phyloP scores from a whole-genome alignment of 2,888 invertebrate genomes.

The Anorthoa munda region DNA sequence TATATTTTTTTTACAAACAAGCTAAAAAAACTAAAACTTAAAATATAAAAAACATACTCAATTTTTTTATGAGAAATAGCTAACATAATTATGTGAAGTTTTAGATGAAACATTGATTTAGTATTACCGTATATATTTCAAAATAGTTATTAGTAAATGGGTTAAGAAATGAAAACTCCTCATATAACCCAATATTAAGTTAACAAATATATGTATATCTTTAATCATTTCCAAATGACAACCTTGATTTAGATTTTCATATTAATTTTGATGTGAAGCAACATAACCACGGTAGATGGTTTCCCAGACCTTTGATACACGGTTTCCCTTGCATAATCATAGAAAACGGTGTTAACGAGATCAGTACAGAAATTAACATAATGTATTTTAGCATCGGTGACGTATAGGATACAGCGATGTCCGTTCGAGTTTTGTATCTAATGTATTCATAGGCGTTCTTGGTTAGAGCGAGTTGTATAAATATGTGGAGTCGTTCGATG shows the following conservation, averaged over 20 bases:
- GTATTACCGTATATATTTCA: slow-evolving; percentile 7
- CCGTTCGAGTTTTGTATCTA: slow-evolving; percentile 75
- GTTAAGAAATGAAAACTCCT: slow-evolving; percentile 4
- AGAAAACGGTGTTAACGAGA: slow-evolving; percentile 66
- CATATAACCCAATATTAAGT: slow-evolving; percentile 14
- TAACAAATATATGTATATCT: slow-evolving; percentile 16
- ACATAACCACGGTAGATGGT: slow-evolving; percentile 39
- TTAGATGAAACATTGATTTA: background rate
- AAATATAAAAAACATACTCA: too few relatives aligned
- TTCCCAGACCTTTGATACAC: slow-evolving; percentile 48
- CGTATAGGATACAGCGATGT: slow-evolving; percentile 71
- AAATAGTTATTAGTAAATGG: background rate
- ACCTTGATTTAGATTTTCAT: slow-evolving; percentile 55
- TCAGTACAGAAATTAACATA: slow-evolving; percentile 70
- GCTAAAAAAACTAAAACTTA: background rate
- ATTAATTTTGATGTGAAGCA: slow-evolving; percentile 49
- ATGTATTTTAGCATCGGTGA: slow-evolving; percentile 71
- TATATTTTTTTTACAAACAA: too few relatives aligned
- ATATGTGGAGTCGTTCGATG: slow-evolving; percentile 82
- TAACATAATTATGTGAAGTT: background rate
- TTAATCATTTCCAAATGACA: slow-evolving; percentile 11
- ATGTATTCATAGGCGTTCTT: slow-evolving; percentile 83
- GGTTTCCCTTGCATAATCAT: slow-evolving; percentile 69
- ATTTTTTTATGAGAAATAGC: background rate
- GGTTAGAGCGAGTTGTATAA: slow-evolving; percentile 86